Conservation (phyloP, 2,797 vertebrate genomes). For the Smutsia gigantea region DNA sequence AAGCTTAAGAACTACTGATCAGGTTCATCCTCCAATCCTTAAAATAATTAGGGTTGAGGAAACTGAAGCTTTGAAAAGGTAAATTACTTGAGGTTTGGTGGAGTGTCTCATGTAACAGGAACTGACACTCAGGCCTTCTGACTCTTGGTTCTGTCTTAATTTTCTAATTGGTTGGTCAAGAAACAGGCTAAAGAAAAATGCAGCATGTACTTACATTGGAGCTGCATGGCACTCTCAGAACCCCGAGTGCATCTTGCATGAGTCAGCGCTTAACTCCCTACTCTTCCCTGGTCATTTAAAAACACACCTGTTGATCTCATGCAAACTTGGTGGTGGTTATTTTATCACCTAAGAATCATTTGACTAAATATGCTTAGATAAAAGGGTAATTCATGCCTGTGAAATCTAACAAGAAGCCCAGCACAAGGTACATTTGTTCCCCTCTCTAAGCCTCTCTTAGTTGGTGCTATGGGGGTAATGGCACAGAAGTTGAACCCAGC, state of each 20-base stretch:
- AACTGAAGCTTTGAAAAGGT: neutral
- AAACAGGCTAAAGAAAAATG: neutral
- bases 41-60: neutral
- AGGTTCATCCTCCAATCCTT: neutral
- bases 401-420: conserved; percentile 61
- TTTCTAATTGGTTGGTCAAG: neutral
- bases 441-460: conserved; percentile 71
- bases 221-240: neutral
- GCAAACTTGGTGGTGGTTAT: neutral
- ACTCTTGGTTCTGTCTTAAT: neutral
- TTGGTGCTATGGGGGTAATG: neutral
- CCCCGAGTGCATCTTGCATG: neutral
- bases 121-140: neutral
- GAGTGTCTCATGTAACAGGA: neutral
- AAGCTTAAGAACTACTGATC: neutral
- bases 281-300: neutral
- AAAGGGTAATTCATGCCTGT: conserved; percentile 46
- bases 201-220: neutral
- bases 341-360: conserved; percentile 62
- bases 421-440: conserved; percentile 38
- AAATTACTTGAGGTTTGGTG: neutral
- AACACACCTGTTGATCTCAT: conserved; percentile 51
- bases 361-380: conserved; percentile 22
- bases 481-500: conserved; percentile 43
- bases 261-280: neutral